Evolutionary conservation across 2,797 vertebrate species (phyloP), one percentile per base, ranked within the genome.

Genomic region (Fratercula arctica): DNA sequence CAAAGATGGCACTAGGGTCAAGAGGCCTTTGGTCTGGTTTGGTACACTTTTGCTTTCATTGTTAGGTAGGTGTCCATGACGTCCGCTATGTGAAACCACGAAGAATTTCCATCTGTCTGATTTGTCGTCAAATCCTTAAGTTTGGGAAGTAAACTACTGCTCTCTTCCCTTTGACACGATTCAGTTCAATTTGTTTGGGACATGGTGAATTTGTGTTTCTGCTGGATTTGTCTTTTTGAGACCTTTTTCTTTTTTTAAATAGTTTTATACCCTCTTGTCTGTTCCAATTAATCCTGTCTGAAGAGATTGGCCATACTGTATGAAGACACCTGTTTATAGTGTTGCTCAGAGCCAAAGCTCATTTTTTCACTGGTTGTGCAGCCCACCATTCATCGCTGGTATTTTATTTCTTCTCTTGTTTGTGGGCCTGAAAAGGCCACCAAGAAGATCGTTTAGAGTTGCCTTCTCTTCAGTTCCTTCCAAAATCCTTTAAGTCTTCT

Each of bases 361-460:
- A n/a, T 61, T 77, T 93, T 89, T 83, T 64, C 15, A 45, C 35
- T 75, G 24, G 18, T 90, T 76, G 50, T 85, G 25, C 61, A 70
- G 43, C 25, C 35, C 39, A 76, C 54, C 15, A 18, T 92, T 95
- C 16, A 29, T 41, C 33, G 84, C 50, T 66, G 23, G 33, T 84
- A 45, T 88, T 81, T 92, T 76, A 85, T 95, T 82, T 92, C 64
- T 85, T 86, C 26, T 76, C 46, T 51, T 89, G 43, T 79, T 94
- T 87, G 64, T 87, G 29, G 48, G 21, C 21, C 75, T 76, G 43
- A 77, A 90, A 95, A 95, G 48, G 20, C 45, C 16, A 26, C 39
- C 43, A 79, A 82, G 35, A 90, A 87, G 41, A 90, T 91, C 0
- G 80, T 37, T 92, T 85, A 78, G 45, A 77, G 16, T 85, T 91